These are phyloP conservation scores for Caretta caretta DNA, from an alignment of 2,113 vertebrate species.

Conservation along the genomic window DNA sequence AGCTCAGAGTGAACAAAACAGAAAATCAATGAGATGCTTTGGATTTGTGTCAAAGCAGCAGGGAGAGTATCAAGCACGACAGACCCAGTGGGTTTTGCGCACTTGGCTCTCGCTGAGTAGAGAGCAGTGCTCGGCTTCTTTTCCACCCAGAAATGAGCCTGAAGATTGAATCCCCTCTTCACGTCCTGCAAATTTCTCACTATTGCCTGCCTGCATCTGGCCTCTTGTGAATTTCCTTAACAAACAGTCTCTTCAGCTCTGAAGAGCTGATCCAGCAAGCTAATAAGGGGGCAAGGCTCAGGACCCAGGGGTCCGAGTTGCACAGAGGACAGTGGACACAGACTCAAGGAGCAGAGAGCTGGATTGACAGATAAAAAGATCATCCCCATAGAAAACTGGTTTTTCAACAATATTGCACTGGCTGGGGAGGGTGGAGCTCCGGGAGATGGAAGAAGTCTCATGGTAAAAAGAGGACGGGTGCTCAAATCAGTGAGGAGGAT, in stretches of 20 bases:
- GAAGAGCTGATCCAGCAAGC: conserved; percentile 3
- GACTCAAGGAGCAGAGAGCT: background rate
- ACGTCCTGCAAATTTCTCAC: background rate
- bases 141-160: background rate
- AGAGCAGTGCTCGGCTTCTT: background rate
- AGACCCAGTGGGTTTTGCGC: background rate
- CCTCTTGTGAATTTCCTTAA: conserved; percentile 16
- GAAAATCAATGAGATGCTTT: conserved; percentile 51
- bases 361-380: background rate
- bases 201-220: background rate
- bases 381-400: conserved; percentile 6
- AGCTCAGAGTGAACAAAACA: conserved; percentile 33
- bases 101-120: background rate
- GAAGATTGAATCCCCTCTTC: background rate
- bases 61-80: background rate
- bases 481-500: fast-evolving
- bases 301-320: background rate
- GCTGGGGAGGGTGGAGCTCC: background rate
- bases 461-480: background rate
- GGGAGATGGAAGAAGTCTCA: background rate
- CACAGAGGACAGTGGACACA: background rate
- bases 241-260: background rate
- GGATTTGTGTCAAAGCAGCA: conserved; percentile 37
- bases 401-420: background rate
- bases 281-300: background rate